phyloP scores from a whole-genome alignment of 92 coral and sea anemone genomes.

The Montipora capitata region DNA sequence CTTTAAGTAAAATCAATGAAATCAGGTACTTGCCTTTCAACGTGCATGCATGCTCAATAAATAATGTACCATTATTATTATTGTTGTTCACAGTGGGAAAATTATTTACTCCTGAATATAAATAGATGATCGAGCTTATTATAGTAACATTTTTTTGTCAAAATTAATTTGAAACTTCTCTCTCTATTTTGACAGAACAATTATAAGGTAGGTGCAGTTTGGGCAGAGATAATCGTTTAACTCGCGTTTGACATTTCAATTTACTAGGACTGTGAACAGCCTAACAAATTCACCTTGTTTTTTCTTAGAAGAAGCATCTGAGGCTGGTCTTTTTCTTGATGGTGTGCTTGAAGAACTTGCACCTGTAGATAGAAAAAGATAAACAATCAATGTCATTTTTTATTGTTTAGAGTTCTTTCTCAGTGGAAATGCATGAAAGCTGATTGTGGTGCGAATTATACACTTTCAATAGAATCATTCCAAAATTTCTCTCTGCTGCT shows the following conservation, averaged over 20 bases:
- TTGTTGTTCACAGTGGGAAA: conserved; percentile 17
- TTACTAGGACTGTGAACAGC: conserved; percentile 19
- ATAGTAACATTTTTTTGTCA: conserved; percentile 13
- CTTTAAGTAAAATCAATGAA: neutral
- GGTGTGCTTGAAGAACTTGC: conserved; percentile 11
- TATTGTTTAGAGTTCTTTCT: conserved; percentile 10
- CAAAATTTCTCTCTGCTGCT: conserved; percentile 29
- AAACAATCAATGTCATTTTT: neutral
- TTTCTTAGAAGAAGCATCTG: conserved; percentile 3
- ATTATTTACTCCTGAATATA: conserved; percentile 18
- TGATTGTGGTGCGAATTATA: conserved; percentile 1
- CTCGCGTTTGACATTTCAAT: conserved; percentile 18
- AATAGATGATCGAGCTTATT: conserved; percentile 14
- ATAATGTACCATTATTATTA: neutral
- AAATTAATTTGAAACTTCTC: conserved; percentile 9
- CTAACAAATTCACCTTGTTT: conserved; percentile 23
- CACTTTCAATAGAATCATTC: conserved; percentile 19
- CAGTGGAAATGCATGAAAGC: conserved; percentile 4
- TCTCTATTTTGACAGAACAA: conserved; percentile 13
- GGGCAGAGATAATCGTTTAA: neutral
- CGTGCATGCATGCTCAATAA: conserved; percentile 13
- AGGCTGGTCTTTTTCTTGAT: conserved; percentile 2
- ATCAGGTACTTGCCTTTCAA: conserved; percentile 13
- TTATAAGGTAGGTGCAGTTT: conserved; percentile 24
- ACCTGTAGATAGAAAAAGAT: conserved; percentile 19